Base-by-base conservation (phyloP, 2,113 vertebrate genomes). In the Mustela nigripes region DNA sequence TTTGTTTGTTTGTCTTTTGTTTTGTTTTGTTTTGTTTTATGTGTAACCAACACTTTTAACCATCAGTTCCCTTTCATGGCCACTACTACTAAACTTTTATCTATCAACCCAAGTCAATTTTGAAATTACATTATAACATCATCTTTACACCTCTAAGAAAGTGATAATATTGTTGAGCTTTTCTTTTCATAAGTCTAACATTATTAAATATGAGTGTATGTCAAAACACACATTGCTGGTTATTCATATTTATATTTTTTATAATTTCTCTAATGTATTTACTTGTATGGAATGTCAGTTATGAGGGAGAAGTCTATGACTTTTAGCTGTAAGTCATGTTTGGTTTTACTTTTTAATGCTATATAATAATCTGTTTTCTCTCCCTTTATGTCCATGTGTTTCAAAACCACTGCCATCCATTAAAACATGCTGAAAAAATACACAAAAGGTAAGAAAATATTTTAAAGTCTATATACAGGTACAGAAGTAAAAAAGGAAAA, bases 401-500 rank as follows among this genome's bases (percentile, higher is more conserved):
- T 93, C 5, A 48, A 56, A 96, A 21, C 6, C 2, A 56, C 45
- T 58, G 16, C 4, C 1, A 39, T 50, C 1, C 0, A 2, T 89
- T 50, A 36, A 58, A 53, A 76, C 31, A 50, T 11, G 79, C 45
- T 76, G 24, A 45, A 78, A 39, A n/a, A 45, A 22, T 39, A 28
- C 3, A 62, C 73, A 78, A 71, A 88, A 18, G 67, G 28, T 31
- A 73, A 45, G 2, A 96, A 80, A 94, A 58, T 92, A 89, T 81
- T 93, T 89, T 82, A 28, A 31, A 89, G 58, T 73, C n/a, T 91
- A 39, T 11, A 60, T 39, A 94, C 16, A 89, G 48, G 60, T 86
- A 78, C 82, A 92, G 60, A 90, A 89, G 21, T 36, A 91, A 78
- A 39, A 91, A 67, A 78, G 39, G 16, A 85, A 93, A 96, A 79